Percentiles rank a stretch among this genome's conserved stretches.
Evolutionary conservation across 2,113 vertebrate species (phyloP).

Genomic region (Rhizomys pruinosus): DNA sequence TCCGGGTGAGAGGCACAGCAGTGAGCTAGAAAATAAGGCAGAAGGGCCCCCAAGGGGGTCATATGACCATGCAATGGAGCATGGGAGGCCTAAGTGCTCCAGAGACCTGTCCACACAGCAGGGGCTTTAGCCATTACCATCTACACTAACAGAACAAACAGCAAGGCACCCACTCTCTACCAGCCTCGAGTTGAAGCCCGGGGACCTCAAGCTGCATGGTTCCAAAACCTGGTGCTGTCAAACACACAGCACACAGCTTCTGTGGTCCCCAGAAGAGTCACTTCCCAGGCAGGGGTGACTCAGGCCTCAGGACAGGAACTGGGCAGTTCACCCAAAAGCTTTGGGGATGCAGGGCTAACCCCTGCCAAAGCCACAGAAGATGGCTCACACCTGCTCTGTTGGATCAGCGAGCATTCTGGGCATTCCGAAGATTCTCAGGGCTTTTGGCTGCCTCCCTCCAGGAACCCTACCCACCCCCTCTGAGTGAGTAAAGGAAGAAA

Average conservation of each 20-base stretch:
- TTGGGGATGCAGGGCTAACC: not conserved
- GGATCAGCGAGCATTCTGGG: constrained; percentile 24
- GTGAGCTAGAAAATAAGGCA: not conserved
- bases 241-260: not conserved
- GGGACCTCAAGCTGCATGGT: not conserved
- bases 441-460: not conserved
- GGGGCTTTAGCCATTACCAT: not conserved
- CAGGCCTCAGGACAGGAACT: not conserved
- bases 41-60: not conserved
- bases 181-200: not conserved
- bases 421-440: constrained; percentile 62
- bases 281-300: not conserved
- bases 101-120: not conserved
- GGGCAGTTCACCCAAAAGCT: not conserved
- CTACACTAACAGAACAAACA: fast-evolving
- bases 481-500: not conserved
- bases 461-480: not conserved
- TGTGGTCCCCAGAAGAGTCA: fast-evolving
- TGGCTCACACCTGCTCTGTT: not conserved
- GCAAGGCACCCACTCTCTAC: not conserved
- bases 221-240: fast-evolving
- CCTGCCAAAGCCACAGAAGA: constrained; percentile 9
- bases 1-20: not conserved
- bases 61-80: not conserved
- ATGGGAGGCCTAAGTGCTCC: not conserved